Evolutionary conservation across 2,888 invertebrate genomes (phyloP).

Genomic region (Scaptodrosophila latifasciaeformis): DNA sequence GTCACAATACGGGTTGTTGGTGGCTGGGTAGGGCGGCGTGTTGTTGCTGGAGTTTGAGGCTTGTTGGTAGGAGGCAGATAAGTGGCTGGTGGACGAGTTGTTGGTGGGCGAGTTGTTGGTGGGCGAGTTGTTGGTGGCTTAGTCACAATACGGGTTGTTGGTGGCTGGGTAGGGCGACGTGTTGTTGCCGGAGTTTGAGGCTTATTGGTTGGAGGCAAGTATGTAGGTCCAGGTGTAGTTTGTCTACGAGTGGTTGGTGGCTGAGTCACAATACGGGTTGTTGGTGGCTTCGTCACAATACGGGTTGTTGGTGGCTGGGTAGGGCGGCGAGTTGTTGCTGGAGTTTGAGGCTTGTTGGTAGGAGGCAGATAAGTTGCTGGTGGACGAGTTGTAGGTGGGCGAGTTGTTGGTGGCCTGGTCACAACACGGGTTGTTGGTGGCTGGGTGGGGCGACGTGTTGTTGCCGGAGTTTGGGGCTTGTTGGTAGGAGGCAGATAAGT

Average conservation of each 20-base stretch:
- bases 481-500: conserved; percentile 49
- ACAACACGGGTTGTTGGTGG: conserved; percentile 30
- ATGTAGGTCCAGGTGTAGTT: conserved; percentile 35
- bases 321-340: conserved; percentile 30
- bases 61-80: conserved; percentile 32
- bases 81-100: conserved; percentile 26
- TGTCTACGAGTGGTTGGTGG: conserved; percentile 37
- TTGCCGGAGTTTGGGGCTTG: conserved; percentile 35
- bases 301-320: conserved; percentile 22
- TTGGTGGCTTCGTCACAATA: conserved; percentile 26
- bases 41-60: conserved; percentile 29
- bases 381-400: conserved; percentile 35
- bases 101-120: conserved; percentile 46
- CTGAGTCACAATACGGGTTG: conserved; percentile 20
- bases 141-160: not conserved
- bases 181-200: conserved; percentile 39
- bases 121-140: conserved; percentile 10
- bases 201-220: conserved; percentile 34
- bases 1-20: conserved; percentile 9
- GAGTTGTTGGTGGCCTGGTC: conserved; percentile 31
- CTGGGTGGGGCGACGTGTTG: conserved; percentile 17
- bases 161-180: conserved; percentile 7
- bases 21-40: conserved; percentile 11
- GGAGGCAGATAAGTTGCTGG: conserved; percentile 39
- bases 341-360: conserved; percentile 39